Percentiles rank a stretch among this genome's conserved stretches.
Conservation (phyloP, 2,888 invertebrate genomes). For the Perizoma flavofasciatum region DNA sequence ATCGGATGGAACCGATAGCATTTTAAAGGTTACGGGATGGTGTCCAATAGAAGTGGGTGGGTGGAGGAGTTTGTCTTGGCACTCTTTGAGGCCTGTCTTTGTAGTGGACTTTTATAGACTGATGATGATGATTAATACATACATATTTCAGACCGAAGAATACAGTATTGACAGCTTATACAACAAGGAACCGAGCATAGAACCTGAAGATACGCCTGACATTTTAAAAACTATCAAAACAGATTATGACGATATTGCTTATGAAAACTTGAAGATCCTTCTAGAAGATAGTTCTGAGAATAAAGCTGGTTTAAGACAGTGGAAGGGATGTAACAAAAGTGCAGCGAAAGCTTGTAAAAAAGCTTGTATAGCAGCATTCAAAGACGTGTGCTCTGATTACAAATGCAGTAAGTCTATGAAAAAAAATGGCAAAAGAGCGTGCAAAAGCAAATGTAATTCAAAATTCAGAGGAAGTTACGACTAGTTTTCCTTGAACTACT, state of each 20-base stretch:
- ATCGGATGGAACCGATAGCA: too few species aligned
- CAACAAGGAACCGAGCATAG: not conserved
- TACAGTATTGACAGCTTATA: not conserved
- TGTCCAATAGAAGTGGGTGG: too few species aligned
- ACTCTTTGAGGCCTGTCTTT: too few species aligned
- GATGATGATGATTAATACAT: too few species aligned
- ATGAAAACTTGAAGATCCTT: not conserved
- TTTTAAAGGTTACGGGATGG: too few species aligned
- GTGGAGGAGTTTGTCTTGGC: too few species aligned
- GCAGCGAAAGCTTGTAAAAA: slow-evolving; percentile 42
- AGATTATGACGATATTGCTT: not conserved
- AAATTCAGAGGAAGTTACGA: slow-evolving; percentile 31
- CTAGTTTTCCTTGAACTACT: too few species aligned
- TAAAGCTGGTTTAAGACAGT: slow-evolving; percentile 1
- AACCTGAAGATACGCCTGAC: not conserved
- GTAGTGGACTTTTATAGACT: too few species aligned
- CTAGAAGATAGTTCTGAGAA: not conserved
- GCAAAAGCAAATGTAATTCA: slow-evolving; percentile 48
- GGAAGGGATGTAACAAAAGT: slow-evolving; percentile 31
- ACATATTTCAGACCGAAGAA: too few species aligned
- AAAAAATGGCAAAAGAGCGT: slow-evolving; percentile 47
- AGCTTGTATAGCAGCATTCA: slow-evolving; percentile 47
- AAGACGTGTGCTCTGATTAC: slow-evolving; percentile 41
- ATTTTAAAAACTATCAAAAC: not conserved
- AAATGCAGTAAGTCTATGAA: slow-evolving; percentile 47